A percentile compares a stretch with the other conserved stretches of the same genome.
Conservation (phyloP, 1,140 invertebrate genomes). For the Meloidogyne floridensis region DNA sequence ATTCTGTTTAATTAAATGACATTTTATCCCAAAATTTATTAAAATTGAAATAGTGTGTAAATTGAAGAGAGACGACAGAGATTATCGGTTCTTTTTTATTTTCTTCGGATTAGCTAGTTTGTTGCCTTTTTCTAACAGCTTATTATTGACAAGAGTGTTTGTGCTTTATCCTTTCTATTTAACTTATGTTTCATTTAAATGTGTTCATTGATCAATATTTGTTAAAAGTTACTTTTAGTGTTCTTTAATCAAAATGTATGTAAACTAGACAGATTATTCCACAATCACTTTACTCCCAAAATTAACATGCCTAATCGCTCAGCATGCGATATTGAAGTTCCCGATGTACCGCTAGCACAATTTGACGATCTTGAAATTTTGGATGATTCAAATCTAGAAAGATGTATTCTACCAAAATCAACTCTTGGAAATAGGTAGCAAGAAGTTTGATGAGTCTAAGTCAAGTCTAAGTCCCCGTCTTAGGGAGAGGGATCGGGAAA, state of each 20-base stretch:
- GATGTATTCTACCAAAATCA: background rate
- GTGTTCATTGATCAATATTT: background rate
- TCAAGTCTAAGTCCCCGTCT: too few relatives aligned
- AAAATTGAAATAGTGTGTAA: slow-evolving; percentile 1
- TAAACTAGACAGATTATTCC: background rate
- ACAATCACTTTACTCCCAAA: background rate
- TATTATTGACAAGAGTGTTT: background rate
- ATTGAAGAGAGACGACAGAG: background rate
- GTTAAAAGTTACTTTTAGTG: background rate
- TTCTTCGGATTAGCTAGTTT: background rate
- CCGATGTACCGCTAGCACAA: slow-evolving; percentile 53
- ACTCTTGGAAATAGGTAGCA: background rate
- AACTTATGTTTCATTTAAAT: background rate
- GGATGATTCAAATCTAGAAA: background rate
- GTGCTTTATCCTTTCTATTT: background rate
- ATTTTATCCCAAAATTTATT: background rate
- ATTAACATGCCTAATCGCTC: background rate
- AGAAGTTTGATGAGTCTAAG: too few relatives aligned
- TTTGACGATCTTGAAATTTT: slow-evolving; percentile 40
- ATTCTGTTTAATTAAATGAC: background rate
- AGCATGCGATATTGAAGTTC: slow-evolving; percentile 40
- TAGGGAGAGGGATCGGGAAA: too few relatives aligned
- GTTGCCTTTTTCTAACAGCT: background rate
- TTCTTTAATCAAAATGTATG: background rate
- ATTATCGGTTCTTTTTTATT: background rate